Evolutionary conservation across 2,113 vertebrate genomes (phyloP).

Genomic region (Excalfactoria chinensis): DNA sequence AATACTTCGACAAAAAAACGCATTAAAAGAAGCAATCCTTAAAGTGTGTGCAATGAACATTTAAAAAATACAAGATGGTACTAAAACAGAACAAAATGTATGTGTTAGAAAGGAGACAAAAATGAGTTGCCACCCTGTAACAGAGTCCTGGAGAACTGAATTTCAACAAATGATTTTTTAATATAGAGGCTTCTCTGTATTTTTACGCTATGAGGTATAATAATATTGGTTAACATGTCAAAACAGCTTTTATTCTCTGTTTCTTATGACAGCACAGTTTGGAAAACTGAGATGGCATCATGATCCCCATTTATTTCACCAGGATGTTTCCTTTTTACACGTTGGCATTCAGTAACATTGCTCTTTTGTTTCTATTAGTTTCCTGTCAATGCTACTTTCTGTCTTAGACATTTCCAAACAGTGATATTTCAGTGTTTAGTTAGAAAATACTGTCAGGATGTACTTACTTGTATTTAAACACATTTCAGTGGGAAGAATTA

Average conservation of each 20-base stretch:
- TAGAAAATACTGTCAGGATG: slow-evolving; percentile 16
- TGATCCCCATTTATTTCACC: neutral
- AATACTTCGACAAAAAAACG: neutral
- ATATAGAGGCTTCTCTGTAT: neutral
- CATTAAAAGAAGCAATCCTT: neutral
- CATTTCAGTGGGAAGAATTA: neutral
- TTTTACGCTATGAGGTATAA: neutral
- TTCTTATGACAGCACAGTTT: neutral
- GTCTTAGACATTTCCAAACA: neutral
- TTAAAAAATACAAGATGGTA: too few species aligned
- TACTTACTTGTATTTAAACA: slow-evolving; percentile 20
- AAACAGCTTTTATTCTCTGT: neutral
- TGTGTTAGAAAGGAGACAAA: neutral
- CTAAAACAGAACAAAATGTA: neutral
- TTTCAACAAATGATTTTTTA: neutral
- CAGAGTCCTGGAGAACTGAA: neutral
- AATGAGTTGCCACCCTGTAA: neutral
- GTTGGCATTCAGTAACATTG: neutral
- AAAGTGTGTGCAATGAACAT: neutral
- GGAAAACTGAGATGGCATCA: neutral
- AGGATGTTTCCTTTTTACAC: neutral
- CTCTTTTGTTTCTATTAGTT: neutral
- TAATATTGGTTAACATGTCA: neutral
- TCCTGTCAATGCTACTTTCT: neutral
- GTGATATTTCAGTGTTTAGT: neutral